Evolutionary conservation across 2,888 invertebrate genomes (phyloP), one percentile per base, ranked within the genome.

Genomic region (Troglohyphantes excavatus): DNA sequence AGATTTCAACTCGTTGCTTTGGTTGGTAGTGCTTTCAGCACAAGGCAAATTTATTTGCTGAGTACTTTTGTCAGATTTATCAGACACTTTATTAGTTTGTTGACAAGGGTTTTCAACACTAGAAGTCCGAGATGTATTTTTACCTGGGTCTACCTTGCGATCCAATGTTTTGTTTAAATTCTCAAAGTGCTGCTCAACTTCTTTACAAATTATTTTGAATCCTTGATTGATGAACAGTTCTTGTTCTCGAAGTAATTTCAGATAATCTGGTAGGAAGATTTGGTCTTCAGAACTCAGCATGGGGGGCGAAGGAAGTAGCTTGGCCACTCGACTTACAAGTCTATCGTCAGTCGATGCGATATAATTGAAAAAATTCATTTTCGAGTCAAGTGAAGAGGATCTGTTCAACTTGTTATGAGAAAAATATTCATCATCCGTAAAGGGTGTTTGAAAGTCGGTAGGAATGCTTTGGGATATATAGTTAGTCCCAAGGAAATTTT

Each of bases 401-500:
- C 27, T 6, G 13, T 76, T 63, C 19, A 76, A 39, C n/a, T 19
- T 13, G 23, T 11, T n/a, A 17, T 33, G 13, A 29, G 53, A 26
- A 5, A 33, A 59, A 21, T n/a, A 53, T 9, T 68, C 46, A 2
- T 21, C 13, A 27, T 81, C 53, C 26, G 68, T 26, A 21, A 68
- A 46, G 21, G 27, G 3, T 59, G 53, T 19, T 2, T 59, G 68
- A 59, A 27, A 81, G 27, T 81, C 53, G 13, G 29, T 19, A 19
- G 29, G 26, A 29, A 81, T 59, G 53, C 26, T 59, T 53, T 46
- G 29, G 59, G 27, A n/a, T 29, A 59, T 17, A 53, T 21, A 27
- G 59, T 68, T 68, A 33, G 21, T 82, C 21, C 59, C 39, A 9
- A 81, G 11, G 6, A 61, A 59, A 26, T 21, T 82, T 17, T 72